Evolutionary conservation across 1,140 invertebrate genomes (phyloP).

Genomic region (Camponotus floridanus): DNA sequence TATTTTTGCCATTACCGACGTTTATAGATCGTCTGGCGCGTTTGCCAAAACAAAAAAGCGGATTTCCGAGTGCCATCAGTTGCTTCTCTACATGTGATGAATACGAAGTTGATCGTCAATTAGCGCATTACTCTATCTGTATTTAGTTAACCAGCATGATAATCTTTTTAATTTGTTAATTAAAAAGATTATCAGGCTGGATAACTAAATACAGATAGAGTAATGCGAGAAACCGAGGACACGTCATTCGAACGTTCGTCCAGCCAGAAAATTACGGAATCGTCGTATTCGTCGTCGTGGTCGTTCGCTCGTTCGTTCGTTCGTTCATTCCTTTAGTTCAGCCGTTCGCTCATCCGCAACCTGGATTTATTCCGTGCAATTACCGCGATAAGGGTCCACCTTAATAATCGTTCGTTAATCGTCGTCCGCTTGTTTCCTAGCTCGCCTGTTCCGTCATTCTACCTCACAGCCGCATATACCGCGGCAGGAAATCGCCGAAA

Average conservation of each 20-base stretch:
- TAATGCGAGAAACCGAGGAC: conserved; percentile 19
- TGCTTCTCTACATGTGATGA: conserved; percentile 19
- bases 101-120: conserved; percentile 66
- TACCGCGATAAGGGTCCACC: conserved; percentile 74
- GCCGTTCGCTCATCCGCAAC: conserved; percentile 64
- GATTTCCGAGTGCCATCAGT: background rate
- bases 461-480: background rate
- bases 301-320: conserved; percentile 38
- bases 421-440: conserved; percentile 49
- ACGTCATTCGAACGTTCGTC: conserved; percentile 66
- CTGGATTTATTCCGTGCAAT: conserved; percentile 78
- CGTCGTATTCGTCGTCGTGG: conserved; percentile 44
- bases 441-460: conserved; percentile 19
- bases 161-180: conserved; percentile 67
- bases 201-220: conserved; percentile 57
- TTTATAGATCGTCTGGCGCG: conserved; percentile 21
- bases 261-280: conserved; percentile 74
- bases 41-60: conserved; percentile 48
- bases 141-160: conserved; percentile 65
- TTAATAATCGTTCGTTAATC: conserved; percentile 79
- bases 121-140: conserved; percentile 50
- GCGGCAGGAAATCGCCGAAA: conserved; percentile 28
- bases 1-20: conserved; percentile 38
- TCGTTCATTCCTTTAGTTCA: conserved; percentile 22
- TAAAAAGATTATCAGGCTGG: conserved; percentile 73